phyloP scores from a whole-genome alignment of 2,888 invertebrate species.

The Mantis religiosa region DNA sequence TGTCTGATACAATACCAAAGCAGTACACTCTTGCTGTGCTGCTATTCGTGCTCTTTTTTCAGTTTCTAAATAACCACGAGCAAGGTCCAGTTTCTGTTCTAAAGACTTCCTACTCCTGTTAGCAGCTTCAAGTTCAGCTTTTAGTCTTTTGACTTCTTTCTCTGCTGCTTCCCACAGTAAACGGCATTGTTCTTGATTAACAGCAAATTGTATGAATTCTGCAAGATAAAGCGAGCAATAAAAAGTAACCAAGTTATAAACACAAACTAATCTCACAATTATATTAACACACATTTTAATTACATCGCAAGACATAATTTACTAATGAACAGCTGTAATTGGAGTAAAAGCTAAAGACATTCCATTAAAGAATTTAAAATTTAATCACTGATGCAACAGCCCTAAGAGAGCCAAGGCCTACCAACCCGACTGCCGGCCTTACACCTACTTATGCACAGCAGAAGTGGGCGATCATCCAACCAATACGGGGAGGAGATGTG shows the following conservation, averaged over 20 bases:
- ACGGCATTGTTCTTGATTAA: slow-evolving; percentile 67
- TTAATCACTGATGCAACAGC: no score
- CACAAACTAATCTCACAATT: no score
- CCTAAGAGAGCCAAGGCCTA: no score
- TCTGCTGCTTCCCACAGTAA: slow-evolving; percentile 65
- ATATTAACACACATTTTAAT: no score
- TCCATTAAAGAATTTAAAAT: no score
- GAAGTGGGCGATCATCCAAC: no score
- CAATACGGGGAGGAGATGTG: no score
- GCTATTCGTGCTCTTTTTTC: slow-evolving; percentile 68
- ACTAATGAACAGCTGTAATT: no score
- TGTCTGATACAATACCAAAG: slow-evolving; percentile 44
- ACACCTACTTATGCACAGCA: no score
- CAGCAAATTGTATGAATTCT: slow-evolving; percentile 73
- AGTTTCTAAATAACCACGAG: slow-evolving; percentile 72
- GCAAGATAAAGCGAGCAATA: slow-evolving; percentile 4
- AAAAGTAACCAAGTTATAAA: not conserved
- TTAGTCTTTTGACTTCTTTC: slow-evolving; percentile 67
- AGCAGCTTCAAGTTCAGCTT: slow-evolving; percentile 64
- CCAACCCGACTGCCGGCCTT: no score
- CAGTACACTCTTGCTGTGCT: slow-evolving; percentile 67
- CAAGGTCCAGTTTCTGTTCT: slow-evolving; percentile 76
- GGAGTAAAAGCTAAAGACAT: no score
- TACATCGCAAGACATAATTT: no score
- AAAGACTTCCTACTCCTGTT: slow-evolving; percentile 68